Conservation (phyloP, 2,113 vertebrate species). For the Osmerus mordax region DNA sequence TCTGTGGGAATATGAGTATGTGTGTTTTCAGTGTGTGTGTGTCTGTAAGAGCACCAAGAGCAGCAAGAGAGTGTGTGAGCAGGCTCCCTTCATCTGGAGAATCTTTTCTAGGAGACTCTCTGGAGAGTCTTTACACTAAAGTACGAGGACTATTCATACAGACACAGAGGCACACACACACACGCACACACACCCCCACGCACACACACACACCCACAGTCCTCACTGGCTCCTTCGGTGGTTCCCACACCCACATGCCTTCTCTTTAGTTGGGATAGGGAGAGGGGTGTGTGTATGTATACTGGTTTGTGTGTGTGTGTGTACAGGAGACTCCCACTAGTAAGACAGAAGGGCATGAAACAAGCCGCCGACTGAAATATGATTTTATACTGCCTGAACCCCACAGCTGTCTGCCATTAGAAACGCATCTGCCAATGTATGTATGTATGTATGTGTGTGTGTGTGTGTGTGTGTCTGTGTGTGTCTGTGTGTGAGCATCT, state of each 20-base stretch:
- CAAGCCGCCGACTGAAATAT: slow-evolving; percentile 35
- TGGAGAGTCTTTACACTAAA: too few relatives aligned
- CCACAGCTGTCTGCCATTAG: slow-evolving; percentile 49
- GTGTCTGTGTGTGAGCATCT: slow-evolving; percentile 11
- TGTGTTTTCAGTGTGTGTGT: too few relatives aligned
- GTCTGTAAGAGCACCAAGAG: too few relatives aligned
- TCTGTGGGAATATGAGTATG: too few relatives aligned
- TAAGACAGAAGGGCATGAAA: not conserved
- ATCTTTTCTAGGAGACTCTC: too few relatives aligned
- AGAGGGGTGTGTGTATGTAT: not conserved
- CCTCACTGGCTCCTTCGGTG: not conserved
- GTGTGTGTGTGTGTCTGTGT: slow-evolving; percentile 3
- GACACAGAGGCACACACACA: slow-evolving; percentile 3
- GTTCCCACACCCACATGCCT: too few relatives aligned
- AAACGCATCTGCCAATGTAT: slow-evolving; percentile 16
- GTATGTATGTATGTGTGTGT: slow-evolving; percentile 9
- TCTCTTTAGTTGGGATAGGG: not conserved
- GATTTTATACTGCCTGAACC: slow-evolving; percentile 40
- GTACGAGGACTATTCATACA: not conserved
- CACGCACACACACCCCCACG: not conserved
- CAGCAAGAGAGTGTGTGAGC: too few relatives aligned
- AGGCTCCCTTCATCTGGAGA: too few relatives aligned
- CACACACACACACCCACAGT: too few relatives aligned
- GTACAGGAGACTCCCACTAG: not conserved
- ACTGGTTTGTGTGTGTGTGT: not conserved